Evolutionary conservation across 2,888 invertebrate species (phyloP), one percentile per base, ranked within the genome.

Genomic region (Cordilura impudica): DNA sequence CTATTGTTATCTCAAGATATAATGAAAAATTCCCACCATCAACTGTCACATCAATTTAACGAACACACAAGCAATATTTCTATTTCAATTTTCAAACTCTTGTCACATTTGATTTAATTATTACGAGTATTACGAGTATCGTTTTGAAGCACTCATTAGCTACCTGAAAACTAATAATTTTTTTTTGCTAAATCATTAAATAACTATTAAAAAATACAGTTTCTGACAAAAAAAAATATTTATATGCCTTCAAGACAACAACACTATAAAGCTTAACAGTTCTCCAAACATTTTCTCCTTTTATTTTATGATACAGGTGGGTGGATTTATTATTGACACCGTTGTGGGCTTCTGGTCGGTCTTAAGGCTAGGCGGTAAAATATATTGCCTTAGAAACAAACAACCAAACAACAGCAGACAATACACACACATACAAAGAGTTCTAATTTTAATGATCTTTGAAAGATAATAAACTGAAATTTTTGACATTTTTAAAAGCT

Each of bases 311-410:
- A 43, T 47, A 63, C 67, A 75, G 73, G 83, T 83, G 83, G 83
- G 83, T 71, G 83, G 82, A 82, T 83, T 83, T 83, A 83, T 83
- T 79, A 75, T 81, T 81, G 82, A 83, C 83, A 78, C 70, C 73
- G 74, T 67, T 72, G 81, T 63, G 72, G 76, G 83, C 83, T 83
- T 81, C 83, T 83, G 82, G 78, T 77, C 63, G 75, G 63, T 71
- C 61, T n/a, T n/a, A 66, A 61, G 21, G 26, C 58, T 54, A 61
- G 43, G 54, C 54, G 26, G 43, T 12, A 61, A 31, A 67, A 67
- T 69, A n/a, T n/a, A 21, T 65, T 65, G 26, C 8, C 18, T 10
- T 18, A 18, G 8, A 18, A 18, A 47, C 47, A 16, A 47, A 47
- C 29, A 56, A 26, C n/a, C 16, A 12, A 12, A 21, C 12, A 43